Percentiles rank a stretch among this genome's conserved stretches.
Evolutionary conservation across 2,888 invertebrate species (phyloP).

Genomic region (Drosophila neotestacea): DNA sequence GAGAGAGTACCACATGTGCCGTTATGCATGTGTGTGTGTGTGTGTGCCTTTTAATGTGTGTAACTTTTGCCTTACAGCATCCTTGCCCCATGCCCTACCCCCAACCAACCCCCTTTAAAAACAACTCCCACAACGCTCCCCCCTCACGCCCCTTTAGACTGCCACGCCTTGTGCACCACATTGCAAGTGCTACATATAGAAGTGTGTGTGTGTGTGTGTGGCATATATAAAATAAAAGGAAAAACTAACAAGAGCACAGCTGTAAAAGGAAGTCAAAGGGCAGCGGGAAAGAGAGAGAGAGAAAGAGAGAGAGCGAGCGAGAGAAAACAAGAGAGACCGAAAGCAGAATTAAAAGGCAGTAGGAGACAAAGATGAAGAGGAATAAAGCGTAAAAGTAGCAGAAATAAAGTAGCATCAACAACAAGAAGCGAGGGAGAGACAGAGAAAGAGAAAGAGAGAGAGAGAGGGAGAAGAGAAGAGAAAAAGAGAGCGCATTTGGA

Average conservation of each 20-base stretch:
- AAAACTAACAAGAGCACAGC: slow-evolving; percentile 28
- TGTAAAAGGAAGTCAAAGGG: slow-evolving; percentile 14
- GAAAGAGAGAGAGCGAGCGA: slow-evolving; percentile 7
- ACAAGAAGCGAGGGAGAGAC: neutral
- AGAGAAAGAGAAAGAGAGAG: neutral
- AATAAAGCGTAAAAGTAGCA: slow-evolving; percentile 9
- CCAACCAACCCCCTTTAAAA: neutral
- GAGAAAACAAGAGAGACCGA: neutral
- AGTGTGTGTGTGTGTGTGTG: slow-evolving; percentile 22
- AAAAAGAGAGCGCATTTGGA: neutral
- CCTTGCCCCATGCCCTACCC: slow-evolving; percentile 21
- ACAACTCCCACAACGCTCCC: neutral
- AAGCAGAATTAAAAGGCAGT: neutral
- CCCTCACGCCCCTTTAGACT: slow-evolving; percentile 20
- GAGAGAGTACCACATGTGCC: slow-evolving; percentile 33
- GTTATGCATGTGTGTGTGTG: slow-evolving; percentile 30
- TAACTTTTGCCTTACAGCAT: slow-evolving; percentile 45
- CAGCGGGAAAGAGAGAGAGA: slow-evolving; percentile 3
- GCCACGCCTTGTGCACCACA: slow-evolving; percentile 58
- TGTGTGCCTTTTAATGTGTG: slow-evolving; percentile 8
- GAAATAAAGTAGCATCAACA: slow-evolving; percentile 2
- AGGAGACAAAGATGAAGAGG: neutral
- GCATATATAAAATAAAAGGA: slow-evolving; percentile 55
- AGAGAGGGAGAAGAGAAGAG: neutral
- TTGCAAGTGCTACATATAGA: slow-evolving; percentile 43